Base-by-base conservation (phyloP, 1,140 invertebrate genomes). In the Tetraneura akinire region DNA sequence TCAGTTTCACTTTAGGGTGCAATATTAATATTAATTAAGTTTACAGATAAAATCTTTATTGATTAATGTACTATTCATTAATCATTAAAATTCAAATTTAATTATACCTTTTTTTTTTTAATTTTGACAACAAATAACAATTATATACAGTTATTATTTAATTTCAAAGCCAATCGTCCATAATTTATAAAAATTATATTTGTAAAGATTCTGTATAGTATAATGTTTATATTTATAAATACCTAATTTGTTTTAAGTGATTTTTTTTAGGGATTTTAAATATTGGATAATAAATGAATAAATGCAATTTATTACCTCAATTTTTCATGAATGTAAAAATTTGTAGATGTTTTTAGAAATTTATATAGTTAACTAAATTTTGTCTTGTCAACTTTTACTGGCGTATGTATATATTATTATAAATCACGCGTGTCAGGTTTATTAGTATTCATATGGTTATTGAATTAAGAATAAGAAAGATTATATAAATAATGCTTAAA, bases 151-250 rank as follows among this genome's bases (percentile, higher is more conserved):
- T 23, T 57, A 29, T 21, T 42, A 62, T 14, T 62, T 16, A 62
- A 47, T 26, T 76, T 47, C 5, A 37, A 60, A 45, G 47, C 21
- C 21, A 60, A 78, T 62, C 21, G 74, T 78, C 74, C 74, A 78
- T 78, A 45, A 78, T 32, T 42, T 78, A 62, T 16, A 45, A 23
- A 45, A 45, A 37, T 60, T 42, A 47, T 45, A 60, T 45, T 42
- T 78, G 55, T 78, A 78, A 78, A 78, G 55, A 60, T 26, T 47
- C 26, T 78, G 74, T 78, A 78, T 62, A 78, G 53, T 26, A 13
- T 37, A 42, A 76, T 78, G 74, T 78, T 78, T 62, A 78, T 78
- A 78, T 78, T 78, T 78, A 78, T 78, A 78, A 60, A 62, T 78
- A 62, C 37, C 74, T 78, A 62, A 78, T 42, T 62, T 78, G 53